Conservation (phyloP, 1,140 invertebrate genomes). For the Eueides isabella region DNA sequence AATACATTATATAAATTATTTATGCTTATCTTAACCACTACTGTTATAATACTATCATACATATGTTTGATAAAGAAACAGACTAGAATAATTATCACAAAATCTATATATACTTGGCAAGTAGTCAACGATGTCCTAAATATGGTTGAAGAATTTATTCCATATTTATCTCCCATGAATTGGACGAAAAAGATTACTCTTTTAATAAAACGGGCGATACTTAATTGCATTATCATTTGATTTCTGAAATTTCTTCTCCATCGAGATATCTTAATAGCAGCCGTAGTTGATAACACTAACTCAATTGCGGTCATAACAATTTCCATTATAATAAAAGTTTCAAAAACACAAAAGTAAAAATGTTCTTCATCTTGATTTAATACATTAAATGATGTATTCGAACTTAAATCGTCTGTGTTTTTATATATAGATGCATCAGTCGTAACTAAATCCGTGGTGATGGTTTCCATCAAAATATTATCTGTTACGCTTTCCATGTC, state of each 20-base stretch:
- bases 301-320: conserved; percentile 68
- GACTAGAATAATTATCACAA: conserved; percentile 66
- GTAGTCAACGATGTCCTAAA: conserved; percentile 38
- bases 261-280: conserved; percentile 57
- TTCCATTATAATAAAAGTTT: conserved; percentile 61
- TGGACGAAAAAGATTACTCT: conserved; percentile 53
- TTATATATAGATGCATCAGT: background rate
- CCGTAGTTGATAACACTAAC: conserved; percentile 54
- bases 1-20: conserved; percentile 57
- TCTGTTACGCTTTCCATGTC: conserved; percentile 33
- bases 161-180: conserved; percentile 48
- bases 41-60: conserved; percentile 70
- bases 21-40: conserved; percentile 63
- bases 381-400: background rate
- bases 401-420: background rate
- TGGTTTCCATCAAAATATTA: conserved; percentile 9
- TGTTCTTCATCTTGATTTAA: conserved; percentile 29
- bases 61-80: conserved; percentile 73
- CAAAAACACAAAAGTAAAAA: conserved; percentile 44
- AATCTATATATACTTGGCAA: conserved; percentile 62
- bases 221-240: conserved; percentile 73
- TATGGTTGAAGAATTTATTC: conserved; percentile 23
- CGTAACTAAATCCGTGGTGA: background rate
- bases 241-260: conserved; percentile 73
- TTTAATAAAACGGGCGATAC: conserved; percentile 63